Evolutionary conservation across 2,888 invertebrate genomes (phyloP).

Genomic region (Troides oblongomaculatus): DNA sequence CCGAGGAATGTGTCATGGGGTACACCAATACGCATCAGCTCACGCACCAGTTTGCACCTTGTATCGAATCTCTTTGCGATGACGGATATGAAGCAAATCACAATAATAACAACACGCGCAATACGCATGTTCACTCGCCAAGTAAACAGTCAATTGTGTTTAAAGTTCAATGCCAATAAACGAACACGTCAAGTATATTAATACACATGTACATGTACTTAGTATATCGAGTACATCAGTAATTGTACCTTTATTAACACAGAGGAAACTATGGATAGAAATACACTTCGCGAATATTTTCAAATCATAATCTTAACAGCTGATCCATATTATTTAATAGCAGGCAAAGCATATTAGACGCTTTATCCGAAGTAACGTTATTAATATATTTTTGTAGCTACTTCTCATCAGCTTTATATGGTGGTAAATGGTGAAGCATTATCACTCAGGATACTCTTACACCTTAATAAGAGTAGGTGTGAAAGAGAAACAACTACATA

Average conservation of each 20-base stretch:
- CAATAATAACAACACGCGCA: slow-evolving; percentile 46
- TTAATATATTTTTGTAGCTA: no score
- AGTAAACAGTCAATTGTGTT: slow-evolving; percentile 24
- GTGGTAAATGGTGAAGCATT: no score
- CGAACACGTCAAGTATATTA: background rate
- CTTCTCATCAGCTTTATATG: no score
- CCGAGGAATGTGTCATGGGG: slow-evolving; percentile 60
- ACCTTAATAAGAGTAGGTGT: no score
- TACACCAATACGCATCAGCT: slow-evolving; percentile 53
- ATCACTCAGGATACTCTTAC: no score
- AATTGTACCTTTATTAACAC: background rate
- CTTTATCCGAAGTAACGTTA: no score
- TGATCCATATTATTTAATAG: no score
- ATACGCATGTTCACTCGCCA: slow-evolving; percentile 45
- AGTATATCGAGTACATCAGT: background rate
- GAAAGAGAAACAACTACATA: no score
- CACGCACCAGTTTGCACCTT: slow-evolving; percentile 62
- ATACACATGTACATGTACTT: background rate
- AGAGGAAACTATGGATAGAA: no score
- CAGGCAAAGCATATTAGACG: no score
- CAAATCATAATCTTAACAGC: no score
- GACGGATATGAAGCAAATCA: slow-evolving; percentile 32
- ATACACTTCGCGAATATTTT: no score
- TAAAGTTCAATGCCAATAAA: slow-evolving; percentile 23
- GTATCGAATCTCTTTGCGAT: slow-evolving; percentile 54